A percentile compares a stretch with the other conserved stretches of the same genome.
phyloP scores from a whole-genome alignment of 1,140 invertebrate species.

The honey bee (Apis mellifera) region DNA sequence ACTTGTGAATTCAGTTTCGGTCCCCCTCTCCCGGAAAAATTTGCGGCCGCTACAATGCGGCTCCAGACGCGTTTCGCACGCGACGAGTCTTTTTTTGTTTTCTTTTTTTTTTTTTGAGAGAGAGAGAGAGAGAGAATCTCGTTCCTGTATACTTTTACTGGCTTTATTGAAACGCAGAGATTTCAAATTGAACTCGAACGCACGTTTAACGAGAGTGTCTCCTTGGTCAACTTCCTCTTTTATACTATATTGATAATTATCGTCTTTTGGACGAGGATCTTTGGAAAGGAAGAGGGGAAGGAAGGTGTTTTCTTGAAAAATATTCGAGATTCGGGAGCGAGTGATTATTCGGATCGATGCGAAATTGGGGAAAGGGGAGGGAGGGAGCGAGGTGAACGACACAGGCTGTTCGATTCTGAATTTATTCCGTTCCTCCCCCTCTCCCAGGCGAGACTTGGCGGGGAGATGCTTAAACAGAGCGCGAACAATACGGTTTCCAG shows the following conservation, averaged over 20 bases:
- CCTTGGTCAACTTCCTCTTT: background rate
- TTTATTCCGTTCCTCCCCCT: no score
- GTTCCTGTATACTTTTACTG: no score
- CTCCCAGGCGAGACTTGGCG: background rate
- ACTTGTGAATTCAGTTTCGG: conserved; percentile 3
- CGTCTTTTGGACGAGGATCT: no score
- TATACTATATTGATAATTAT: background rate
- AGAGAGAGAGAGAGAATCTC: no score
- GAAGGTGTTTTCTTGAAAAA: no score
- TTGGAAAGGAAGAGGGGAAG: no score
- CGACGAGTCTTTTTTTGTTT: background rate
- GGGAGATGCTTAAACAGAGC: background rate
- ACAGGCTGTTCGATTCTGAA: no score
- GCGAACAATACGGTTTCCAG: background rate
- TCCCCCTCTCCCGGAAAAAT: background rate
- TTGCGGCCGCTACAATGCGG: no score
- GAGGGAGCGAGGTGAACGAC: background rate
- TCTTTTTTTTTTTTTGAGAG: background rate
- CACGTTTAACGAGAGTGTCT: background rate
- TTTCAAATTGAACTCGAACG: background rate
- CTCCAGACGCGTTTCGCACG: background rate
- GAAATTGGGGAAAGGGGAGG: no score
- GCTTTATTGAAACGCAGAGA: background rate
- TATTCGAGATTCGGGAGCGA: background rate
- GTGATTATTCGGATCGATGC: background rate